Conservation (phyloP, 1,140 invertebrate genomes). For the Drosophila tropicalis region DNA sequence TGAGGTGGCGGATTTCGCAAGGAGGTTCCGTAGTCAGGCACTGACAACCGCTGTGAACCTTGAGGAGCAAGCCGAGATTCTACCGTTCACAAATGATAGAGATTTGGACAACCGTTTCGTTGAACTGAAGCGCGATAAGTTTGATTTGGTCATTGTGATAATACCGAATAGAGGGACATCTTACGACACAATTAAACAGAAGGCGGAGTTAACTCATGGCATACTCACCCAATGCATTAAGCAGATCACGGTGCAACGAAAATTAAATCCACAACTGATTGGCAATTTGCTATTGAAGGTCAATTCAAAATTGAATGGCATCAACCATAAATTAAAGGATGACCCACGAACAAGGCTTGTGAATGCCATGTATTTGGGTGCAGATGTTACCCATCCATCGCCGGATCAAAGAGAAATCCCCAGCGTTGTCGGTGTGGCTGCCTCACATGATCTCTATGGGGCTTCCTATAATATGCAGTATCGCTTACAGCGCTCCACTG, state of each 20-base stretch:
- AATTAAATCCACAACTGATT: constrained; percentile 82
- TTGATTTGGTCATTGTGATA: constrained; percentile 84
- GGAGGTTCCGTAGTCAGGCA: constrained; percentile 11
- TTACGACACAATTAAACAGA: constrained; percentile 88
- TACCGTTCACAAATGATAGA: constrained; percentile 33
- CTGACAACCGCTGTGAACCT: constrained; percentile 30
- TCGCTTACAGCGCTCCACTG: constrained; percentile 87
- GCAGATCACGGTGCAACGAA: constrained; percentile 84
- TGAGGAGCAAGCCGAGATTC: constrained; percentile 35
- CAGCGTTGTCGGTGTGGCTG: constrained; percentile 93
- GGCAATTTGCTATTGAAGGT: constrained; percentile 93
- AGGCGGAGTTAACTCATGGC: constrained; percentile 89
- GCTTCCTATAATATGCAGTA: constrained; percentile 89
- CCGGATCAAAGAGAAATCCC: constrained; percentile 88
- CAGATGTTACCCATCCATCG: constrained; percentile 94
- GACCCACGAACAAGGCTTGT: constrained; percentile 37
- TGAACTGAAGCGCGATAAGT: constrained; percentile 47
- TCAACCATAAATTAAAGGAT: constrained; percentile 88
- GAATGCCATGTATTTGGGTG: constrained; percentile 89
- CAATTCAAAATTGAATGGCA: constrained; percentile 92
- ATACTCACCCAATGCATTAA: constrained; percentile 93
- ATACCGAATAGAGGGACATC: constrained; percentile 84
- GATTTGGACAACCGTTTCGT: constrained; percentile 43
- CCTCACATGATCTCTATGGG: constrained; percentile 87
- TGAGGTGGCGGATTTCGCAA: constrained; percentile 28